A percentile compares a stretch with the other conserved stretches of the same genome.
Conservation (phyloP, 2,113 vertebrate genomes). For the Dasyurus viverrinus region DNA sequence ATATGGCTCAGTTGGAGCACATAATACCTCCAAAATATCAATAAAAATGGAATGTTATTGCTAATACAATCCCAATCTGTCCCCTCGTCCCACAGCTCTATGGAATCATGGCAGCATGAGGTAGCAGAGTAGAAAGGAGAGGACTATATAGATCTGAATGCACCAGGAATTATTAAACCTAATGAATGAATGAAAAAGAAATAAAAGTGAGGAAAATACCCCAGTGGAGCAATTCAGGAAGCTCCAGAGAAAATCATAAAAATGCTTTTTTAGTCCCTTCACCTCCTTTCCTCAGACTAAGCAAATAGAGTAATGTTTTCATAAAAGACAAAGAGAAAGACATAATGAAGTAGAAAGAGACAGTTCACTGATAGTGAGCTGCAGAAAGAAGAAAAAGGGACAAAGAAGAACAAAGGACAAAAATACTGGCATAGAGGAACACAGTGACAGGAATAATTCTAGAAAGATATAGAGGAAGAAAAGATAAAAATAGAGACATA, state of each 20-base stretch:
- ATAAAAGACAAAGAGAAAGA: not conserved
- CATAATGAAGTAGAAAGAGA: not conserved
- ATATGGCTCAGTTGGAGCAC: not conserved
- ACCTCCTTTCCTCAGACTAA: not conserved
- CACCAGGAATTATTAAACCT: not conserved
- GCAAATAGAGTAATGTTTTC: not conserved
- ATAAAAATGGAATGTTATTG: not conserved
- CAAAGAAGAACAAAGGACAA: not conserved
- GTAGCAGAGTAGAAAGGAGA: not conserved
- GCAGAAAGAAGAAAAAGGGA: not conserved
- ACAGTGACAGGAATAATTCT: not conserved
- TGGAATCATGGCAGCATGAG: not conserved
- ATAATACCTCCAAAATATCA: not conserved
- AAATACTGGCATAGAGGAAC: not conserved
- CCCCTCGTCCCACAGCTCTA: not conserved
- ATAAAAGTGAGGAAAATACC: not conserved
- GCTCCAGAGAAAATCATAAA: not conserved
- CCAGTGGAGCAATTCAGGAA: not conserved
- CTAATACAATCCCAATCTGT: not conserved
- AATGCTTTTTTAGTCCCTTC: not conserved
- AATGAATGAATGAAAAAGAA: not conserved
- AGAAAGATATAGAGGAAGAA: not conserved
- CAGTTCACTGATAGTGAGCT: not conserved
- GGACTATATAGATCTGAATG: not conserved
- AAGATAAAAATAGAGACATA: not conserved